phyloP scores from a whole-genome alignment of 2,888 invertebrate species.

The Drosophila lacicola region DNA sequence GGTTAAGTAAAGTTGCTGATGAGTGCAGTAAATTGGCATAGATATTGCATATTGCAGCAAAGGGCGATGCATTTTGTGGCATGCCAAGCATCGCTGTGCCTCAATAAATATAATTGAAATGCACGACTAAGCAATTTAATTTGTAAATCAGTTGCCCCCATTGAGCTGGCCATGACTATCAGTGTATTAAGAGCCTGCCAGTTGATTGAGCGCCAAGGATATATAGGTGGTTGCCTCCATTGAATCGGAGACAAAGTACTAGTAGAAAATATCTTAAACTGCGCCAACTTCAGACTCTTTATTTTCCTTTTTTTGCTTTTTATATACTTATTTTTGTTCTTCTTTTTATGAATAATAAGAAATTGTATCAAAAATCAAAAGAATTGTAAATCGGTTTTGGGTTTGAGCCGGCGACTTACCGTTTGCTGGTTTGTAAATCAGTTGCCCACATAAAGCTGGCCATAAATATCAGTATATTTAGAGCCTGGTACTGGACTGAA shows the following conservation, averaged over 20 bases:
- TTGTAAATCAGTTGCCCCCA: constrained; percentile 10
- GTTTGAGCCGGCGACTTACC: too few relatives aligned
- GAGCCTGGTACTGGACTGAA: background rate
- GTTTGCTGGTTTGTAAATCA: background rate
- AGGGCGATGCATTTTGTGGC: constrained; percentile 24
- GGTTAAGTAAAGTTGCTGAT: constrained; percentile 58
- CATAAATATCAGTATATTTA: background rate
- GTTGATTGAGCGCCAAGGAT: too few relatives aligned
- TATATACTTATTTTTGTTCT: too few relatives aligned
- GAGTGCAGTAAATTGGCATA: constrained; percentile 24
- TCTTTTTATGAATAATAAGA: too few relatives aligned
- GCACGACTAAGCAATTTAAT: constrained; percentile 41
- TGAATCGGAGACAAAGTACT: too few relatives aligned
- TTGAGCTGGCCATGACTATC: background rate
- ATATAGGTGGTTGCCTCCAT: too few relatives aligned
- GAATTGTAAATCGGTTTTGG: too few relatives aligned
- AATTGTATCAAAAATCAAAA: too few relatives aligned
- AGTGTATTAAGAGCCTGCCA: background rate
- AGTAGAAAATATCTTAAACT: too few relatives aligned
- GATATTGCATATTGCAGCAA: constrained; percentile 1
- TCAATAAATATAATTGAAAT: constrained; percentile 46
- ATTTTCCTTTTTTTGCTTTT: too few relatives aligned
- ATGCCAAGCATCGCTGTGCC: constrained; percentile 37
- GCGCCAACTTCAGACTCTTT: too few relatives aligned
- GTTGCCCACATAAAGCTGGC: background rate